Evolutionary conservation across 1,140 invertebrate genomes (phyloP).

Genomic region (Drosophila rhopaloa): DNA sequence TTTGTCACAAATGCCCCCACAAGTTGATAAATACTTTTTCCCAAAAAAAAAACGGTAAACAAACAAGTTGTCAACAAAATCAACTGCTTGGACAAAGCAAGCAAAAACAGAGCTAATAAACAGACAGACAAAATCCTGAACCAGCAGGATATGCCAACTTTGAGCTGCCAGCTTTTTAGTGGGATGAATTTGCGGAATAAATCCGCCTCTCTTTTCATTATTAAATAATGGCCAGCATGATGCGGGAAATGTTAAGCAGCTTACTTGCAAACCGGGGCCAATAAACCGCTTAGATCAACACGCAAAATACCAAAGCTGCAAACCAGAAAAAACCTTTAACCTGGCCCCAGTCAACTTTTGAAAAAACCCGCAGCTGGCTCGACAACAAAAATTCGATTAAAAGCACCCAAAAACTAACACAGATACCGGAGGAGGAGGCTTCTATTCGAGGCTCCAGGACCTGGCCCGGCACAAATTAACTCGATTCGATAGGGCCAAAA

Average conservation of each 20-base stretch:
- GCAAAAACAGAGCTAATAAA: constrained; percentile 30
- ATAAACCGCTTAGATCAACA: constrained; percentile 59
- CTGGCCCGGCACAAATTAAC: constrained; percentile 53
- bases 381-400: constrained; percentile 52
- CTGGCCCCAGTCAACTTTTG: constrained; percentile 7
- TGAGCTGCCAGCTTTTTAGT: constrained; percentile 8
- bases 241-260: constrained; percentile 31
- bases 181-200: not conserved
- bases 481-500: constrained; percentile 55
- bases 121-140: constrained; percentile 9
- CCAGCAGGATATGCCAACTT: constrained; percentile 35
- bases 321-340: constrained; percentile 45
- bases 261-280: constrained; percentile 50
- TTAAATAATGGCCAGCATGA: constrained; percentile 37
- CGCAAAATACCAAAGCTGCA: constrained; percentile 40
- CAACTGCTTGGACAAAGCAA: constrained; percentile 20
- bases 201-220: constrained; percentile 30
- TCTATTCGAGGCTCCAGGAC: constrained; percentile 15
- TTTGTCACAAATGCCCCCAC: constrained; percentile 24
- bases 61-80: constrained; percentile 29
- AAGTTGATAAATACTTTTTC: constrained; percentile 34
- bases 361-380: constrained; percentile 13
- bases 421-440: constrained; percentile 9
- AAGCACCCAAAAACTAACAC: constrained; percentile 53
- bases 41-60: constrained; percentile 14